These are phyloP conservation scores for Gila orcuttii DNA, from an alignment of 2,113 vertebrate species.

Conservation along the genomic window DNA sequence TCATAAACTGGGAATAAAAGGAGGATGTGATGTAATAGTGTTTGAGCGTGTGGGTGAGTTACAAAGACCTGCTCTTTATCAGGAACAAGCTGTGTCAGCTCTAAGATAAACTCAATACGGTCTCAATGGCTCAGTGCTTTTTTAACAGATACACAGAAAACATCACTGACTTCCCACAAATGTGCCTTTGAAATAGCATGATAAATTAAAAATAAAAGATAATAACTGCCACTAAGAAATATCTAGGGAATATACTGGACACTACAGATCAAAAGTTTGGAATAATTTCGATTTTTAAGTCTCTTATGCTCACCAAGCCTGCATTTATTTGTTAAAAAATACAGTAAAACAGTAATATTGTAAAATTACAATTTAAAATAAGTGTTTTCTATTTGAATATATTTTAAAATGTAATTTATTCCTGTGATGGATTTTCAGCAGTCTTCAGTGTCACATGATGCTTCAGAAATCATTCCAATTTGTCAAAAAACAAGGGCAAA, in stretches of 20 bases:
- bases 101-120: not conserved
- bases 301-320: too few relatives aligned
- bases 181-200: not conserved
- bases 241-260: not conserved
- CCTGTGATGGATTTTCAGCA: too few relatives aligned
- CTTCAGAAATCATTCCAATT: too few relatives aligned
- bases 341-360: too few relatives aligned
- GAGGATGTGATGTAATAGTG: constrained; percentile 1
- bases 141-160: constrained; percentile 27
- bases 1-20: not conserved
- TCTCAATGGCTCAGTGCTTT: constrained; percentile 6
- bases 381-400: too few relatives aligned
- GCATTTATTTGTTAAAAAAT: too few relatives aligned
- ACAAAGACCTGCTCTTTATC: constrained; percentile 43
- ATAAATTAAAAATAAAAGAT: not conserved
- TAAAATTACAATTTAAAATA: too few relatives aligned
- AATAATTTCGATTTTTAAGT: too few relatives aligned
- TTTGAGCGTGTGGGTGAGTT: constrained; percentile 9
- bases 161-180: not conserved
- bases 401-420: too few relatives aligned
- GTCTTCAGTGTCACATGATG: too few relatives aligned
- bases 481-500: too few relatives aligned
- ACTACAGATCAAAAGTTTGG: too few relatives aligned
- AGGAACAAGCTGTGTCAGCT: constrained; percentile 37
- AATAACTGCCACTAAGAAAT: not conserved